Evolutionary conservation across 2,113 vertebrate species (phyloP).

Genomic region (Actenoides lindsayi): DNA sequence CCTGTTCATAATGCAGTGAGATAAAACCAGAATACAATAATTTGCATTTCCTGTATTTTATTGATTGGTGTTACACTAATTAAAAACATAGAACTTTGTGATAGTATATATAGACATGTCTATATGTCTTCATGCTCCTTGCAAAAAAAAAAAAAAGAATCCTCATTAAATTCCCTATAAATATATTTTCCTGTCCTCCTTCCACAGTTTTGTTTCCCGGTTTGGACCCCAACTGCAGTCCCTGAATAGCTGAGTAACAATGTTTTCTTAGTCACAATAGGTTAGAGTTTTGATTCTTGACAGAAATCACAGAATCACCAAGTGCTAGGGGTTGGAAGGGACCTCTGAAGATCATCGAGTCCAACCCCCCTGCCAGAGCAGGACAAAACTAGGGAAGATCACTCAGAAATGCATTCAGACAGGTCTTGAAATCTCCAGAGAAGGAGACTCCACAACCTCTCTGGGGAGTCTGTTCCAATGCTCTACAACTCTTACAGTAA

Average conservation of each 20-base stretch:
- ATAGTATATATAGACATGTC: not conserved
- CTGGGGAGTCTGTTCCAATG: too few relatives aligned
- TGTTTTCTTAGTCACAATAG: slow-evolving; percentile 37
- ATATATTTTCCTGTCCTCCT: not conserved
- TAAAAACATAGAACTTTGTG: not conserved
- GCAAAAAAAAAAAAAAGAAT: not conserved
- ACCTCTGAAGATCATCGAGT: too few relatives aligned
- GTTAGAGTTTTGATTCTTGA: slow-evolving; percentile 60
- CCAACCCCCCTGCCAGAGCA: too few relatives aligned
- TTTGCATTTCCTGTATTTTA: not conserved
- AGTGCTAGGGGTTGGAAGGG: too few relatives aligned
- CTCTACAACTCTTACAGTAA: too few relatives aligned
- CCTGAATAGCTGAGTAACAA: not conserved
- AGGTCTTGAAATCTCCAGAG: too few relatives aligned
- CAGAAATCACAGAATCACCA: not conserved
- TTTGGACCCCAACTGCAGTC: not conserved
- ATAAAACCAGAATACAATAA: not conserved
- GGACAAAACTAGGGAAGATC: too few relatives aligned
- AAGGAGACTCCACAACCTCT: too few relatives aligned
- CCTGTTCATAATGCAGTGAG: not conserved
- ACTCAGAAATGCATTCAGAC: too few relatives aligned
- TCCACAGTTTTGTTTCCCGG: not conserved
- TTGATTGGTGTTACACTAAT: not conserved
- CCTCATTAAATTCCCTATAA: not conserved
- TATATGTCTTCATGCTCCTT: not conserved